Evolutionary conservation across 1,140 invertebrate genomes (phyloP), one percentile per base, ranked within the genome.

Genomic region (Drosophila tsacasi): DNA sequence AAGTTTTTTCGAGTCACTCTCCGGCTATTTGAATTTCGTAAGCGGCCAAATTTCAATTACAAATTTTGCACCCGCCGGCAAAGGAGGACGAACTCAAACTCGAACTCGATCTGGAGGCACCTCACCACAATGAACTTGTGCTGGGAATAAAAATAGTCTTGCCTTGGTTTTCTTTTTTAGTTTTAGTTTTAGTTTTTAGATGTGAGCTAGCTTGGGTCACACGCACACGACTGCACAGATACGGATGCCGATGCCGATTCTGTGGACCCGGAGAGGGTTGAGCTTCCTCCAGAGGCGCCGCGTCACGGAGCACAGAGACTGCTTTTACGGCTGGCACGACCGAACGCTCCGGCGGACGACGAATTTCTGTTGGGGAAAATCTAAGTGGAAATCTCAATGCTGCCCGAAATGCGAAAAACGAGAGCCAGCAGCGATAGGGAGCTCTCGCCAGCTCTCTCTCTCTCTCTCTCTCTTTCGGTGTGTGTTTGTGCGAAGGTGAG

Each of bases 301-400:
- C 54, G 54, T 17, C 10, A 25, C 54, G 21, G 54, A 7, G 52
- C 21, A 37, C 35, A 7, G 32, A n/a, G n/a, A 9, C 27, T 32
- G 30, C 63, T 37, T 30, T 23, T 30, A 23, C 47, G 39, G 49
- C 67, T 61, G 44, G 57, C 77, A 76, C 85, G 85, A 81, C 84
- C 85, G 77, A 90, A 83, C 81, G 73, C 64, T 78, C 74, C 63
- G 77, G 74, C 81, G 84, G 64, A 64, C 85, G 81, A 90, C 69
- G 77, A 81, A 80, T 81, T 69, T 87, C 84, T 87, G 84, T 68
- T 87, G 80, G 81, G 84, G 84, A 83, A 87, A 86, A 80, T 80
- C 76, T 69, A 87, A 81, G 87, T 89, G 81, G 69, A 87, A 87
- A 87, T 80, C 73, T 81, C 52, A 66, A 68, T 62, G 80, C 78